phyloP scores from a whole-genome alignment of 2,113 vertebrate species.

The Struthidea cinerea region DNA sequence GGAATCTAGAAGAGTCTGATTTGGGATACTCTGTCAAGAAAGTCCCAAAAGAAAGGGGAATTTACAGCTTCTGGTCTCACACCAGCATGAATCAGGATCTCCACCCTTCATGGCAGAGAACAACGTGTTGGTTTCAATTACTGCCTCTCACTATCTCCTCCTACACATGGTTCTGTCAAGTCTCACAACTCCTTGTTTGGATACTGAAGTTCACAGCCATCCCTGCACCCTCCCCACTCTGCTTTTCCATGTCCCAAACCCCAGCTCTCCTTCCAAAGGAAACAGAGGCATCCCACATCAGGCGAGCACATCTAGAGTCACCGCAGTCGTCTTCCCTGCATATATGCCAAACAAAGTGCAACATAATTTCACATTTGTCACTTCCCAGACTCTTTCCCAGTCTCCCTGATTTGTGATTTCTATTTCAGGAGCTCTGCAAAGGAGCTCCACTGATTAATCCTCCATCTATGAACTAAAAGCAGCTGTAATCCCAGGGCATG shows the following conservation, averaged over 20 bases:
- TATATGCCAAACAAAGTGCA: not conserved
- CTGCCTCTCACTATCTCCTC: not conserved
- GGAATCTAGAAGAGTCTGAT: not conserved
- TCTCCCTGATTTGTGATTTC: slow-evolving; percentile 58
- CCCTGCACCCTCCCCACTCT: not conserved
- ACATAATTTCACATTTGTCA: slow-evolving; percentile 27
- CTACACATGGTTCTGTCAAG: not conserved
- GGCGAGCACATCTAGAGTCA: not conserved
- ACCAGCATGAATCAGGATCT: not conserved
- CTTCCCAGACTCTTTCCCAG: slow-evolving; percentile 32
- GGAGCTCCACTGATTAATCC: slow-evolving; percentile 64
- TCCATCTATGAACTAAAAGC: slow-evolving; percentile 35
- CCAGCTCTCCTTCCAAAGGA: not conserved
- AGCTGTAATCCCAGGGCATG: slow-evolving; percentile 49
- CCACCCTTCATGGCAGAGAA: not conserved
- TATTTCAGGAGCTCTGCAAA: slow-evolving; percentile 58
- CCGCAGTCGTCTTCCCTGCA: not conserved
- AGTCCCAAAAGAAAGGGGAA: not conserved
- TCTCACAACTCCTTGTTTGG: not conserved
- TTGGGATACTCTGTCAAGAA: not conserved
- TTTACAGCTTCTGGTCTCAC: not conserved
- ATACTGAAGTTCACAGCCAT: not conserved
- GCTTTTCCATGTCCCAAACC: not conserved
- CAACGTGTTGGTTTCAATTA: not conserved
- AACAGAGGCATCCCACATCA: not conserved